Conservation (phyloP, 2,113 vertebrate genomes). For the Aythya baeri region DNA sequence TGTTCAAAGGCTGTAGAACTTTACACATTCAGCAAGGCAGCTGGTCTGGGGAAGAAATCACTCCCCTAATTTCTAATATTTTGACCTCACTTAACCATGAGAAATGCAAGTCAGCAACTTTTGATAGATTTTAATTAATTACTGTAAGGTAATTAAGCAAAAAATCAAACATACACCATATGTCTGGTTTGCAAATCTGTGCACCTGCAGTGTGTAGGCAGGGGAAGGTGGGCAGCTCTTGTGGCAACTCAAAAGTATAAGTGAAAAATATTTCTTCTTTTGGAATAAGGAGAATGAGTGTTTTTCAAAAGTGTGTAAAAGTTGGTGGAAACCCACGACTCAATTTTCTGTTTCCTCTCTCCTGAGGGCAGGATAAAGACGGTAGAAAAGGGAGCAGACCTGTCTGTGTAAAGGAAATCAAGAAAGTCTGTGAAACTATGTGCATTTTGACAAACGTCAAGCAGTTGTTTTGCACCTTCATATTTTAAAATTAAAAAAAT, state of each 20-base stretch:
- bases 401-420: background rate
- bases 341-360: background rate
- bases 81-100: background rate
- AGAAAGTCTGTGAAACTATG: background rate
- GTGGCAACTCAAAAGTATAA: background rate
- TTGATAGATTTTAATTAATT: background rate
- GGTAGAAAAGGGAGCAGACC: background rate
- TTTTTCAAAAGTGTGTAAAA: background rate
- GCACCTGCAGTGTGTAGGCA: background rate
- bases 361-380: too few relatives aligned
- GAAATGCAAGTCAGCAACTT: background rate
- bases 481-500: background rate
- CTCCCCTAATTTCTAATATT: accelerated
- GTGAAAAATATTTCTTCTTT: background rate
- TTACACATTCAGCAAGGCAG: accelerated
- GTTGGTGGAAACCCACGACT: background rate
- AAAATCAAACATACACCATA: background rate
- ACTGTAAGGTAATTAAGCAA: background rate
- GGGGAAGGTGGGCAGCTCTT: background rate
- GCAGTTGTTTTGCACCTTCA: background rate
- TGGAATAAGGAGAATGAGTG: background rate
- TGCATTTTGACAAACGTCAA: background rate
- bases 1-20: accelerated
- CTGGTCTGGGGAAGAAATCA: background rate
- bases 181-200: background rate